Conservation (phyloP, 2,113 vertebrate species). For the Noturus placidus region DNA sequence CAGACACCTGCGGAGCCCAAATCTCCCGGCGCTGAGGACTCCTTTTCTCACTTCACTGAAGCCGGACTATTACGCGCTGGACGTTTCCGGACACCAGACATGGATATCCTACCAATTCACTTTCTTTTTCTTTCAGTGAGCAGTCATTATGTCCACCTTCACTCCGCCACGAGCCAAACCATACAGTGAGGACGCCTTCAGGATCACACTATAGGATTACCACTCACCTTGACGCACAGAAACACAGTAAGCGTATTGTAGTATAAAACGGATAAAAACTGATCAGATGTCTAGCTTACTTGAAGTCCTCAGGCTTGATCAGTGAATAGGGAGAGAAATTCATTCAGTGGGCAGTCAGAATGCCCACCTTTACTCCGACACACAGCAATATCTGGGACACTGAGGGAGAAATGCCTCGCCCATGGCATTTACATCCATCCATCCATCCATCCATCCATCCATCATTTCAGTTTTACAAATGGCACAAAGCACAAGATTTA, state of each 20-base stretch:
- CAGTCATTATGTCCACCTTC: no score
- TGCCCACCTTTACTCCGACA: conserved; percentile 1
- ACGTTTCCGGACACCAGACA: background rate
- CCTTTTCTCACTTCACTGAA: background rate
- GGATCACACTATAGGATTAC: background rate
- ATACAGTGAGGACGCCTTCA: background rate
- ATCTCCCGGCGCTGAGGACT: background rate
- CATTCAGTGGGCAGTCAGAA: background rate
- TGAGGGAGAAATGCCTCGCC: background rate
- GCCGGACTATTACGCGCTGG: background rate
- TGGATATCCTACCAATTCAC: background rate
- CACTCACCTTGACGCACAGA: background rate
- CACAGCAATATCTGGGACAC: background rate
- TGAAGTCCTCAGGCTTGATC: background rate
- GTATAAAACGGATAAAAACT: background rate
- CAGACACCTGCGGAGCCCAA: conserved; percentile 3
- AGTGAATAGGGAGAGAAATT: background rate
- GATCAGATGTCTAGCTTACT: background rate
- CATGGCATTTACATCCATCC: no score
- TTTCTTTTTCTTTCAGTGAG: background rate
- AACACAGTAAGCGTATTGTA: background rate
- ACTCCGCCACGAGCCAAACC: background rate
- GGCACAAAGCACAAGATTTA: background rate
- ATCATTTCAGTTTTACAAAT: background rate
- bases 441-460: no score